Evolutionary conservation across 1,140 invertebrate species (phyloP).

Genomic region (Armadillidium nasatum): DNA sequence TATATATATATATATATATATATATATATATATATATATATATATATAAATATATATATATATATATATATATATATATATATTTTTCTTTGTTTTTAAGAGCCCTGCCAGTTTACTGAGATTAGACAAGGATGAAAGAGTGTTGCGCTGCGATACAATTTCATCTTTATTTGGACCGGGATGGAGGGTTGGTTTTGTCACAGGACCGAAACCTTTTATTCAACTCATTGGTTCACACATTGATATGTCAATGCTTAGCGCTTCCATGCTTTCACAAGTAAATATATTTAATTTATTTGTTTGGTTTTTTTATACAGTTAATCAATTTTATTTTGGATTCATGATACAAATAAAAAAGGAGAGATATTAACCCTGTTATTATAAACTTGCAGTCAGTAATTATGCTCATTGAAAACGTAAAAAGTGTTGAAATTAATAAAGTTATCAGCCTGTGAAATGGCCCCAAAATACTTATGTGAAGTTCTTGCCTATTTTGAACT

Average conservation of each 20-base stretch:
- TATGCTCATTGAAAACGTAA: no score
- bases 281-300: not conserved
- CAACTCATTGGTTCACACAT: not conserved
- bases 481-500: no score
- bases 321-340: no score
- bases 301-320: no score
- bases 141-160: not conserved
- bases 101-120: not conserved
- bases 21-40: constrained; percentile 20
- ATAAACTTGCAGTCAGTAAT: no score
- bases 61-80: constrained; percentile 1
- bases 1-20: constrained; percentile 18
- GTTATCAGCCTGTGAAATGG: no score
- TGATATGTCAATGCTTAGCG: not conserved
- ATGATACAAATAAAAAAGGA: no score
- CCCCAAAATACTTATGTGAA: no score
- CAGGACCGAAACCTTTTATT: not conserved
- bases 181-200: not conserved
- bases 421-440: no score
- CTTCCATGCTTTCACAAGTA: not conserved
- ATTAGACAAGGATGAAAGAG: not conserved
- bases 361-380: no score
- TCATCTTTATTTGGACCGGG: not conserved
- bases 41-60: constrained; percentile 21
- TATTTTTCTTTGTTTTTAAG: not conserved